Base-by-base conservation (phyloP, 2,113 vertebrate genomes). In the Aramus guarauna region DNA sequence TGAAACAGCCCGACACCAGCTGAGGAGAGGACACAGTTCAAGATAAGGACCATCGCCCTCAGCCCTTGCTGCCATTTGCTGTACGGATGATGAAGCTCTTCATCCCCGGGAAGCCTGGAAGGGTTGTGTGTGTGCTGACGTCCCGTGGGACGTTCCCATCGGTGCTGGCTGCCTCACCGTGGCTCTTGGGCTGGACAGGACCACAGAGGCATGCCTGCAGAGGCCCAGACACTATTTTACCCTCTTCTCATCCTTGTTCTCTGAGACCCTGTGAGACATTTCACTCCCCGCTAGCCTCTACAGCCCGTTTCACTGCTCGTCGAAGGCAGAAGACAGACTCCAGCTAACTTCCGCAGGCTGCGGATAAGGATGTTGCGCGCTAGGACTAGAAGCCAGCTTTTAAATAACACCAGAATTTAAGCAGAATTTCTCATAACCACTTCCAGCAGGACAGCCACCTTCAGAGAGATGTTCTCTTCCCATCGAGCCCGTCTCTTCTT, bases 121-220 rank as follows among this genome's bases (percentile, higher is more conserved):
- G n/a, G n/a, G n/a, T 60, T 5, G 3, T 2, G 8, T 0, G 0
- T 3, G 36, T 23, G 56, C 59, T 4, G 22, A 11, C 10, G 37
- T 87, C 73, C 23, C 8, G 0, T 3, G 52, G 78, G 41, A 59
- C 39, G 5, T 47, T 48, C 21, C 76, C 5, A 1, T 4, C 0
- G 0, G 24, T 15, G 85, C 82, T 85, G 63, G 34, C 66, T 16
- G 67, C 17, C 37, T 74, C 15, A 2, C 41, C 22, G 22, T 3
- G 48, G 24, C 56, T 45, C 13, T 66, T 52, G 2, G 9, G 26
- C 45, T 21, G 85, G 34, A 14, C 26, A 68, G 69, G 20, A 62
- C 12, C 59, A 27, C 32, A 37, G 29, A 45, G 16, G 6, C 8
- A 24, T 3, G 36, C 36, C 82, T 52, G 29, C 52, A 72, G 47